Base-by-base conservation (phyloP, 2,797 vertebrate species). In the Thunnus albacares region DNA sequence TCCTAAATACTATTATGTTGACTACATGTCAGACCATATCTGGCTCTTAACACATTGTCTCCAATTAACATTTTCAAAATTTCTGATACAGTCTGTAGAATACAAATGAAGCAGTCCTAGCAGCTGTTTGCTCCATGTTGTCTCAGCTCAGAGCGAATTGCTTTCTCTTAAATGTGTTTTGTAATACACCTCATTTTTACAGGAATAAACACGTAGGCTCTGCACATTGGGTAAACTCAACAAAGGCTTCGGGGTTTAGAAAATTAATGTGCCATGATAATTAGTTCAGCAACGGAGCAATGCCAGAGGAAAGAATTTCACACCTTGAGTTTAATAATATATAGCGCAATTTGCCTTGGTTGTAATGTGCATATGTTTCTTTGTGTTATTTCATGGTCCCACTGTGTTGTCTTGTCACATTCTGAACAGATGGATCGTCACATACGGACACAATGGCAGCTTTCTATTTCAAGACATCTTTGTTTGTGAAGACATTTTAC, bases 231-330 rank as follows among this genome's bases (percentile, higher is more conserved):
- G 81, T 93, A 92, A 94, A 94, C 89, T 83, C 84, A 87, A 84
- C 90, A 87, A 89, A 90, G 71, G 87, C 93, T 92, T 84, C 43
- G 14, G 92, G 94, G 86, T 87, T 88, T 80, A 20, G 78, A 90
- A 93, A 94, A 93, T 91, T 87, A 94, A 95, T 93, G 89, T 85
- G 77, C 86, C 93, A 78, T 93, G 90, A 93, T 94, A 94, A 96
- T 95, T 94, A 94, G 90, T 93, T 93, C 92, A 93, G 92, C 87
- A 92, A 87, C 83, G 73, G 86, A 84, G 89, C 73, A 83, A 83
- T 77, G 90, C 88, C 88, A 75, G 86, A 89, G 82, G 91, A 92
- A 62, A 79, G 75, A 87, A 93, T 93, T 93, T 92, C 94, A 93
- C 94, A 94, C 92, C 92, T 94, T 87, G 89, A 89, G 87, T 92